A percentile compares a stretch with the other conserved stretches of the same genome.
These are phyloP conservation scores for Arctopsyche grandis DNA, from an alignment of 1,140 invertebrate species.

Conservation along the genomic window DNA sequence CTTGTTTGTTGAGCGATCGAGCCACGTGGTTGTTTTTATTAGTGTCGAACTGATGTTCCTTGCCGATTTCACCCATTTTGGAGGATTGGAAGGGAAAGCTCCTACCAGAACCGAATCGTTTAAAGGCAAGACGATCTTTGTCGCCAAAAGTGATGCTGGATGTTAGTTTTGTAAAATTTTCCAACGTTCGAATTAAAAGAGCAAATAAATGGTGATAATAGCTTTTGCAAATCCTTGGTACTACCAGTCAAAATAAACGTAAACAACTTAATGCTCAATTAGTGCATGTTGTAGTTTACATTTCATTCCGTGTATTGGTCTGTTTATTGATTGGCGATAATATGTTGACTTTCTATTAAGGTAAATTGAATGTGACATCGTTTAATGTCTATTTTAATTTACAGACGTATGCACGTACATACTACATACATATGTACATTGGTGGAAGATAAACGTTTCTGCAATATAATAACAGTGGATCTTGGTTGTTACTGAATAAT, in stretches of 20 bases:
- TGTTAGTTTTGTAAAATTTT: not conserved
- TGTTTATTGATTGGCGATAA: too few species aligned
- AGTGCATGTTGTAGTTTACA: not conserved
- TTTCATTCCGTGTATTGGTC: too few species aligned
- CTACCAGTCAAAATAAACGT: conserved; percentile 10
- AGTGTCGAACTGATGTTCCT: not conserved
- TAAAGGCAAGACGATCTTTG: not conserved
- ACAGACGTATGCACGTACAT: too few species aligned
- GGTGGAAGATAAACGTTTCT: too few species aligned
- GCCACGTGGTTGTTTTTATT: conserved; percentile 32
- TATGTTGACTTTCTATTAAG: too few species aligned
- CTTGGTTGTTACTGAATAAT: too few species aligned
- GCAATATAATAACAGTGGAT: too few species aligned
- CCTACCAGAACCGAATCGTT: not conserved
- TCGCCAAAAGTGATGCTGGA: not conserved
- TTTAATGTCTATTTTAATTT: too few species aligned
- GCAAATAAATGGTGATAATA: not conserved
- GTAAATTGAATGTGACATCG: too few species aligned
- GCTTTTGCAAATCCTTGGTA: not conserved
- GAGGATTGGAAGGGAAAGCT: too few species aligned
- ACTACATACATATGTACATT: too few species aligned
- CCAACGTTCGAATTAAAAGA: not conserved
- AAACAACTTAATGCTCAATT: not conserved
- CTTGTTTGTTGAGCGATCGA: conserved; percentile 45
- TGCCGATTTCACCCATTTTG: conserved; percentile 2